Percentiles rank a stretch among this genome's conserved stretches.
Evolutionary conservation across 2,113 vertebrate species (phyloP).

Genomic region (Hyaena hyaena): DNA sequence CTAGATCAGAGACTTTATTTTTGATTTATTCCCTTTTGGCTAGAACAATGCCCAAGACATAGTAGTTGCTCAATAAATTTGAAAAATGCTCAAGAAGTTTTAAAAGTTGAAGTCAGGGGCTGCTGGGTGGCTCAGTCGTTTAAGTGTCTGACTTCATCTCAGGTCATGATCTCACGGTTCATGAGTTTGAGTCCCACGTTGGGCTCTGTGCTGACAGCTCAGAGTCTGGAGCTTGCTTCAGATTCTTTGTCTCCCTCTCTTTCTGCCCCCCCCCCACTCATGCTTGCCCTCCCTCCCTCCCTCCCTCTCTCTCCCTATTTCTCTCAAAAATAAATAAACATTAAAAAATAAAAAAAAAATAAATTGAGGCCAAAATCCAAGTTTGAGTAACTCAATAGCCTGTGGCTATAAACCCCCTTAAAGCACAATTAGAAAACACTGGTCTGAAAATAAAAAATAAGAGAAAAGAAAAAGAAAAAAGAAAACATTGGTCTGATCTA

Average conservation of each 20-base stretch:
- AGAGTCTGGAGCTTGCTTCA: no score
- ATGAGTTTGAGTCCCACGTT: no score
- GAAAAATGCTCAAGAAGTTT: not conserved
- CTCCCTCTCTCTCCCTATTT: no score
- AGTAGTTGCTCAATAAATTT: not conserved
- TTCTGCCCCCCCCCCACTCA: no score
- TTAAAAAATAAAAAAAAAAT: no score
- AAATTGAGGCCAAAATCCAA: not conserved
- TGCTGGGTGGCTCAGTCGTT: no score
- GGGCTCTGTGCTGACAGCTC: no score
- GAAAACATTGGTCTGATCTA: not conserved
- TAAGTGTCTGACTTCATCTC: no score
- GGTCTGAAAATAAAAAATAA: not conserved
- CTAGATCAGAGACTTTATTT: not conserved
- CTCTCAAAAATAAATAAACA: no score
- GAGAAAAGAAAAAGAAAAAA: not conserved
- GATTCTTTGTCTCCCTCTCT: no score
- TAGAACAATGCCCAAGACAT: not conserved
- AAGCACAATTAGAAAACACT: not conserved
- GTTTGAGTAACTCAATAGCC: not conserved
- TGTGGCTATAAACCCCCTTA: not conserved
- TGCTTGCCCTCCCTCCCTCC: no score
- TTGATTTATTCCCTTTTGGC: not conserved
- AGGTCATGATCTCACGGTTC: no score
- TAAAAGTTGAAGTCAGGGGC: not conserved